phyloP scores from a whole-genome alignment of 2,113 vertebrate species.

The Ciconia boyciana region DNA sequence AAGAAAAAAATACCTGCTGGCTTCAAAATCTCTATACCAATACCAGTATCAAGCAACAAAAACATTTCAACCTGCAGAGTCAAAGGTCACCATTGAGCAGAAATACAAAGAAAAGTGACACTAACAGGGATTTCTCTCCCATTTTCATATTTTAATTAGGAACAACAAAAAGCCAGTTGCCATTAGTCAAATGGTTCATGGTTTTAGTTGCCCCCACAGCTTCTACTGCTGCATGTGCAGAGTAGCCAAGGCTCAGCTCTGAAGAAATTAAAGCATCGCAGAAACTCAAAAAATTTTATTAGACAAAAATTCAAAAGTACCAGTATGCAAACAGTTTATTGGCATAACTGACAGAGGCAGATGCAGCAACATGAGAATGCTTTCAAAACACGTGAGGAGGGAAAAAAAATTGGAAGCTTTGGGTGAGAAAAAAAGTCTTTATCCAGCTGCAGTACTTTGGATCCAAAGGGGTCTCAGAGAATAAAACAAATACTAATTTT shows the following conservation, averaged over 20 bases:
- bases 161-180: neutral
- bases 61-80: neutral
- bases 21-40: neutral
- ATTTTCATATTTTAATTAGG: conserved; percentile 15
- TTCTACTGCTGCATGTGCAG: neutral
- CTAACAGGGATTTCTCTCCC: neutral
- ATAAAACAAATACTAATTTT: neutral
- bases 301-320: neutral
- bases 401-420: neutral
- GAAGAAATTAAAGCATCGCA: neutral
- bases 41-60: neutral
- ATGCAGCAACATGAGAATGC: neutral
- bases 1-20: neutral
- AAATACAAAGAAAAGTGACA: neutral
- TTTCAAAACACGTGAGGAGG: neutral
- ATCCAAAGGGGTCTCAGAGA: neutral
- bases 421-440: neutral
- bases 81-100: neutral
- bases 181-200: neutral
- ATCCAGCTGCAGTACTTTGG: neutral
- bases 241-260: neutral
- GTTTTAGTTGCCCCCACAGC: conserved; percentile 1
- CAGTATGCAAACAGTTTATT: neutral
- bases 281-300: neutral
- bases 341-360: neutral